Base-by-base conservation (phyloP, 2,113 vertebrate species). In the Lampris megalopsis region DNA sequence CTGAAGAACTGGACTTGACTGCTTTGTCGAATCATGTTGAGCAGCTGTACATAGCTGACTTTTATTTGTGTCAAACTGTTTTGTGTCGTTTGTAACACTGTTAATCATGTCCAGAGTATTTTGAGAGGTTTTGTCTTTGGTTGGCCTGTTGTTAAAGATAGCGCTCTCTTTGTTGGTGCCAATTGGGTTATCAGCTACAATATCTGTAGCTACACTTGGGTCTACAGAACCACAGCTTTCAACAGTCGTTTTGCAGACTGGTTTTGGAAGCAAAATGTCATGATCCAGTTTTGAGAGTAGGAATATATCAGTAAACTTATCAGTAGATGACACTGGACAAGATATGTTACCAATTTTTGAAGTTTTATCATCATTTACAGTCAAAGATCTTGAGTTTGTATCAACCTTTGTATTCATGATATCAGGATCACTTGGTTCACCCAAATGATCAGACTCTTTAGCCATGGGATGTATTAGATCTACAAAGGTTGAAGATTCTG, bases 211-310 rank as follows among this genome's bases (percentile, higher is more conserved):
- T 7, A 54, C 68, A 11, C 49, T 64, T 10, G 74, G 74, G 43
- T 63, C 47, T 60, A 9, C 41, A 49, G 38, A 47, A 9, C 42
- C 64, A 64, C 48, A 58, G 56, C 80, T 81, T 38, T 88, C 58
- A 41, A 64, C 9, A 3, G n/a, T 13, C 13, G 62, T 66, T 68
- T 43, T 77, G 36, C 36, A 63, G 58, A 49, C 41, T 38, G 54
- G 50, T 74, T 71, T 62, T 3, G 68, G 65, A 48, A 61, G 62
- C 60, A n/a, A 40, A 9, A 41, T 47, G 58, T 84, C 82, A 9
- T 74, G 66, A 71, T 6, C 38, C 67, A 36, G 8, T 68, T 76
- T 77, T 71, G 59, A 80, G 48, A 35, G 47, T 42, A 62, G 43
- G 0, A 68, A 10, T 36, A 68, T 9, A 75, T 11, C 60, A 58